Conservation (phyloP, 2,888 invertebrate genomes). For the Cheilosia pagana region DNA sequence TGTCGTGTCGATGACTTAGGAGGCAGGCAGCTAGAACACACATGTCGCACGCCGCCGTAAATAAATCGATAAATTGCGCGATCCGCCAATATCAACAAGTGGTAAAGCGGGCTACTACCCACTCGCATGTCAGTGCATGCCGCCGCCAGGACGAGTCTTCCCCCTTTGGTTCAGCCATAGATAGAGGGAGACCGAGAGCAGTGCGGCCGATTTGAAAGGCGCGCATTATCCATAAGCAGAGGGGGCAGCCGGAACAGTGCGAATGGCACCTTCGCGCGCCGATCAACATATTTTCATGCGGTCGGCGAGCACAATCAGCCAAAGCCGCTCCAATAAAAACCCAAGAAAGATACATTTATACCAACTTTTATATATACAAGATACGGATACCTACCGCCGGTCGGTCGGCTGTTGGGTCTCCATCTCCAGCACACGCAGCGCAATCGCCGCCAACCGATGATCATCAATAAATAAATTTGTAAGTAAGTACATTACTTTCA, state of each 20-base stretch:
- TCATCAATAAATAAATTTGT: conserved; percentile 76
- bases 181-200: background rate
- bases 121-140: conserved; percentile 52
- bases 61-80: conserved; percentile 69
- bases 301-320: conserved; percentile 40
- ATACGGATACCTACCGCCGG: conserved; percentile 57
- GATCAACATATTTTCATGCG: conserved; percentile 60
- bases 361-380: conserved; percentile 32
- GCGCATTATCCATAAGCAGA: conserved; percentile 43
- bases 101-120: conserved; percentile 49
- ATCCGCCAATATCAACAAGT: conserved; percentile 63
- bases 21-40: conserved; percentile 49
- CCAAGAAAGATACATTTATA: conserved; percentile 54
- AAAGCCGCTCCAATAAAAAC: conserved; percentile 72
- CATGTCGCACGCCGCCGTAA: conserved; percentile 62
- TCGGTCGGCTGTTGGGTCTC: conserved; percentile 15
- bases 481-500: conserved; percentile 75
- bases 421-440: conserved; percentile 59
- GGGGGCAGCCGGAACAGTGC: conserved; percentile 58
- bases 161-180: background rate
- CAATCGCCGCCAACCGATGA: conserved; percentile 75
- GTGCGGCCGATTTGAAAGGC: conserved; percentile 50
- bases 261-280: conserved; percentile 72
- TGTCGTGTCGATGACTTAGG: conserved; percentile 12
- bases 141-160: conserved; percentile 23